phyloP scores from a whole-genome alignment of 2,797 vertebrate genomes.

The Labroides dimidiatus region DNA sequence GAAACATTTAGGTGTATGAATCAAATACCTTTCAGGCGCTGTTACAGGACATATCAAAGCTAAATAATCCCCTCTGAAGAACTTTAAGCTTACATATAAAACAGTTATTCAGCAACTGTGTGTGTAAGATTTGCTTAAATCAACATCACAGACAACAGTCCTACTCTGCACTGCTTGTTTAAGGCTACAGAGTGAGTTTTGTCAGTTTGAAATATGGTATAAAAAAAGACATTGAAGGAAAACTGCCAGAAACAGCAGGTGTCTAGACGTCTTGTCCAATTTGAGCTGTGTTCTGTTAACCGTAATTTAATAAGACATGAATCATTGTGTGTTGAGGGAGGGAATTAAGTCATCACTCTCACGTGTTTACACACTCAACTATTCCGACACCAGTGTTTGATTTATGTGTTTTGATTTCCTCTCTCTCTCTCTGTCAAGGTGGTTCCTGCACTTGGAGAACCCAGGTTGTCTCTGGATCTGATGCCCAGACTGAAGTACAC shows the following conservation, averaged over 20 bases:
- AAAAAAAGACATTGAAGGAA: background rate
- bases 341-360: conserved; percentile 19
- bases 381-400: background rate
- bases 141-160: too few relatives aligned
- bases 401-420: background rate
- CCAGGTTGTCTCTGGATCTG: conserved; percentile 74
- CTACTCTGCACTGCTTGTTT: background rate
- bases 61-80: too few relatives aligned
- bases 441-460: conserved; percentile 60
- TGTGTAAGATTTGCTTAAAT: background rate
- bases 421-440: conserved; percentile 68
- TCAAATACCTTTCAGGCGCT: too few relatives aligned
- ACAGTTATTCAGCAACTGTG: too few relatives aligned
- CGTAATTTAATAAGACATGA: background rate
- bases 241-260: background rate
- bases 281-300: conserved; percentile 3
- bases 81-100: too few relatives aligned
- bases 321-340: background rate
- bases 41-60: too few relatives aligned
- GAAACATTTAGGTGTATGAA: too few relatives aligned
- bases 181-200: too few relatives aligned
- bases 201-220: too few relatives aligned
- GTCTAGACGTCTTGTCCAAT: background rate
- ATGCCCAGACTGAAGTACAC: conserved; percentile 78
- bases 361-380: background rate